Evolutionary conservation across 2,888 invertebrate species (phyloP).

Genomic region (Eueremaeus valkanovi): DNA sequence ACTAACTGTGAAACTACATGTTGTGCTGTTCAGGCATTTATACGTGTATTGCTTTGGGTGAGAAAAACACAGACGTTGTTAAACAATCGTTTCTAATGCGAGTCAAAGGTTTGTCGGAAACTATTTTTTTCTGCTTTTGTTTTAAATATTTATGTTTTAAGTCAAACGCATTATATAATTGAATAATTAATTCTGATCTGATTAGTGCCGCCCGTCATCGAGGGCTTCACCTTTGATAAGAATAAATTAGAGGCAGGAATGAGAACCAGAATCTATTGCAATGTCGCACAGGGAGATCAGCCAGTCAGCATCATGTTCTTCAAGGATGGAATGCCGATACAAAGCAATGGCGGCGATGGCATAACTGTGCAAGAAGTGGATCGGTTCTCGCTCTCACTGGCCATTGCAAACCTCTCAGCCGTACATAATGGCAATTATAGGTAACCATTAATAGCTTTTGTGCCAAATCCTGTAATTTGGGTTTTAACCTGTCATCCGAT

Average conservation of each 20-base stretch:
- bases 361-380: slow-evolving; percentile 42
- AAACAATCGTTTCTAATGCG: slow-evolving; percentile 20
- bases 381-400: slow-evolving; percentile 47
- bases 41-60: slow-evolving; percentile 38
- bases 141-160: slow-evolving; percentile 14
- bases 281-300: slow-evolving; percentile 53
- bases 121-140: background rate
- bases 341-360: slow-evolving; percentile 41
- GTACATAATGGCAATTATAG: slow-evolving; percentile 46
- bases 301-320: slow-evolving; percentile 55
- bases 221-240: slow-evolving; percentile 45
- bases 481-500: background rate
- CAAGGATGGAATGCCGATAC: slow-evolving; percentile 50
- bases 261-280: slow-evolving; percentile 53
- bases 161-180: background rate
- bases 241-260: slow-evolving; percentile 55
- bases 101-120: slow-evolving; percentile 32
- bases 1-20: background rate
- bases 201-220: slow-evolving; percentile 44
- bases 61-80: slow-evolving; percentile 13
- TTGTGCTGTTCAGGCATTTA: slow-evolving; percentile 34
- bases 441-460: background rate
- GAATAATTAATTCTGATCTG: slow-evolving; percentile 6
- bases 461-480: background rate
- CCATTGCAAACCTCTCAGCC: slow-evolving; percentile 45